Base-by-base conservation (phyloP, 2,797 vertebrate species). In the Calcarius lapponicus region DNA sequence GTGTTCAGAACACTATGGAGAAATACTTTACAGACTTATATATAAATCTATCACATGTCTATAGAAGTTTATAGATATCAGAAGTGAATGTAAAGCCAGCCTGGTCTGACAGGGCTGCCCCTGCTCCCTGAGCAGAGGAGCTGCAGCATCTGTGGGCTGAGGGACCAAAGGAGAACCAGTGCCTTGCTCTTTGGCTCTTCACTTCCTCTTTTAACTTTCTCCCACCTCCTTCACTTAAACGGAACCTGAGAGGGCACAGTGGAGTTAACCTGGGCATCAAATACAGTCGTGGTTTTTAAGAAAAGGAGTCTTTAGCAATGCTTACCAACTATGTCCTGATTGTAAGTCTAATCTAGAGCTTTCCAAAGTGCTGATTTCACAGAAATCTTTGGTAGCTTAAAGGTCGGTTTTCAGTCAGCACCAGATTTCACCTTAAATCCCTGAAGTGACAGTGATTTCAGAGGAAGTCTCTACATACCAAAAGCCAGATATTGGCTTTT, bases 121-220 rank as follows among this genome's bases (percentile, higher is more conserved):
- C 0, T 50, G 67, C 8, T 31, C 29, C 12, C 8, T 4, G 18
- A 13, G 40, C 47, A 13, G 61, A 6, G 48, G 15, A 36, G 11
- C 25, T 8, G 50, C 25, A 14, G 57, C 8, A 32, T 6, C 24
- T 22, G 42, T 10, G 6, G 32, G 28, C 2, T 10, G 4, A 20
- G 26, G 22, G 17, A 2, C 1, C 13, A 14, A 12, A 15, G 0
- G 2, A 7, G 14, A 54, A 5, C 8, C 26, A 32, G 29, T 1
- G 8, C 38, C 11, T 34, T 48, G 60, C 17, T 17, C 17, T 19
- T n/a, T 34, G 47, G 26, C 12, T 54, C 51, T 60, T 5, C 0
- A 5, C 2, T 20, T 70, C 9, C 13, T 61, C 24, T 69, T 26
- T 12, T 11, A 4, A 0, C 9, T 11, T 40, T 45, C 24, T 85